Conservation (phyloP, 2,113 vertebrate genomes). For the Alethe castanea region DNA sequence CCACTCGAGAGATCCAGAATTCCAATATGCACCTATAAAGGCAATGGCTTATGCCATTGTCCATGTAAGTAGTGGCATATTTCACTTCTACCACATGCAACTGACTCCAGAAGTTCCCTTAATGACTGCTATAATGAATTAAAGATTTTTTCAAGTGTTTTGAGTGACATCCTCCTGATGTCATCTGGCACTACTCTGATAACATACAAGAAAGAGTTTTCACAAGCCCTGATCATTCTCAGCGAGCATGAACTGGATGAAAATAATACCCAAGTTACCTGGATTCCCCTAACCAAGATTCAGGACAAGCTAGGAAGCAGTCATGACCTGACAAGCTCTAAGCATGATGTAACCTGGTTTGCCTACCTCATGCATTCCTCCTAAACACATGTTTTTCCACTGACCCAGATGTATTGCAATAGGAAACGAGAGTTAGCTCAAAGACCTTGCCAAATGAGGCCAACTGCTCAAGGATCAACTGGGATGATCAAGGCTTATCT, state of each 20-base stretch:
- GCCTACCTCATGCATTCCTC: not conserved
- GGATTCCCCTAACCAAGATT: not conserved
- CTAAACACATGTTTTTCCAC: constrained; percentile 48
- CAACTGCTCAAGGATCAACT: constrained; percentile 6
- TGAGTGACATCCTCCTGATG: not conserved
- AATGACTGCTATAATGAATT: not conserved
- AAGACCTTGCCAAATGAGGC: constrained; percentile 28
- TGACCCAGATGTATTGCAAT: constrained; percentile 25
- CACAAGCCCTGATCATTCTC: not conserved
- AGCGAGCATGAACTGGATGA: not conserved
- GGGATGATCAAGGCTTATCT: not conserved
- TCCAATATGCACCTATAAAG: not conserved
- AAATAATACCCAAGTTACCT: not conserved
- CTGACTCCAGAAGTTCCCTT: not conserved
- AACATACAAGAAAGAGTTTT: not conserved
- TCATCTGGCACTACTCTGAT: not conserved
- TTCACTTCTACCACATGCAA: not conserved
- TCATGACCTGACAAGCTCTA: not conserved
- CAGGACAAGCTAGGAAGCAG: not conserved
- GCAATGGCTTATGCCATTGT: not conserved
- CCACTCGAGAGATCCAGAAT: not conserved
- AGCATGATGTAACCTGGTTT: constrained; percentile 25
- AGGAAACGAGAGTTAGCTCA: constrained; percentile 1
- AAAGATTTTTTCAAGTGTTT: not conserved
- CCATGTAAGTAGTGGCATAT: not conserved